These are phyloP conservation scores for Agrotis segetum DNA, from an alignment of 2,888 invertebrate species.

Conservation along the genomic window DNA sequence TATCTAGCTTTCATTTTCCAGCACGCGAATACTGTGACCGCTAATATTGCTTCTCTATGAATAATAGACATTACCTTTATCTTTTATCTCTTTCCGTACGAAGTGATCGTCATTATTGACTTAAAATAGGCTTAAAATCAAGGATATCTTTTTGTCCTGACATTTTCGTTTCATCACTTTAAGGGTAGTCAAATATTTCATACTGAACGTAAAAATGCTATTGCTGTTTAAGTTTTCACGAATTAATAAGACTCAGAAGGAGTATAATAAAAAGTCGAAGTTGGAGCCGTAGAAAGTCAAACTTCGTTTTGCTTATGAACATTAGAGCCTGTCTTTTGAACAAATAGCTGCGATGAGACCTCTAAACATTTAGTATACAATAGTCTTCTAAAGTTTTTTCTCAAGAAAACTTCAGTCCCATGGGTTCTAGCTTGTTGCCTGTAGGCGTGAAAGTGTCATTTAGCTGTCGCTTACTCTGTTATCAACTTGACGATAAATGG, in stretches of 20 bases:
- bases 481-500: conserved; percentile 38
- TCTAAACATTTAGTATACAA: conserved; percentile 13
- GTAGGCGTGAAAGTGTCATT: conserved; percentile 18
- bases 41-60: not conserved
- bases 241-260: too few species aligned
- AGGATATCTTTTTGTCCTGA: too few species aligned
- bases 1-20: not conserved
- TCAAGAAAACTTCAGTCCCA: conserved; percentile 14
- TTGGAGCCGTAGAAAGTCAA: not conserved
- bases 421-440: not conserved
- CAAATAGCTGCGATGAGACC: conserved; percentile 2
- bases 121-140: too few species aligned
- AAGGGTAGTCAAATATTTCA: too few species aligned
- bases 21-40: too few species aligned
- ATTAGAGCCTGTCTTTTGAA: not conserved
- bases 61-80: not conserved
- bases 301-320: not conserved
- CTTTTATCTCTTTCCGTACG: not conserved
- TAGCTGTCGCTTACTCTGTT: conserved; percentile 33
- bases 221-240: too few species aligned
- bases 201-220: too few species aligned
- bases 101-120: not conserved
- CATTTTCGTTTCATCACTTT: too few species aligned
- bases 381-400: conserved; percentile 10
- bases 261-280: not conserved